Percentiles rank a stretch among this genome's conserved stretches.
Evolutionary conservation across 2,888 invertebrate genomes (phyloP).

Genomic region (Synergus japonicus): DNA sequence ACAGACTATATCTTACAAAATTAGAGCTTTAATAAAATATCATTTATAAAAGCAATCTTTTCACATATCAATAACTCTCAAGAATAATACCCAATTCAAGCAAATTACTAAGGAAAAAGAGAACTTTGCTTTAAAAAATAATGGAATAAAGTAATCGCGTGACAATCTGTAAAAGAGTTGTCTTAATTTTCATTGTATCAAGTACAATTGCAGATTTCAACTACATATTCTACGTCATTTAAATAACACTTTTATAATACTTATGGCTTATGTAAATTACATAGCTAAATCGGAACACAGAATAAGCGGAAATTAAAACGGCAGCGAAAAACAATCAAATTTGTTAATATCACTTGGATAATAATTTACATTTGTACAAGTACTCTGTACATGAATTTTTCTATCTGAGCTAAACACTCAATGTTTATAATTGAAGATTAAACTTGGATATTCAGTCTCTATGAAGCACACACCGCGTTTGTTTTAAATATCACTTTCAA

Average conservation of each 20-base stretch:
- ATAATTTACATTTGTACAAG: conserved; percentile 32
- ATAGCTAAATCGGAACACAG: neutral
- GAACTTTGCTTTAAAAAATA: neutral
- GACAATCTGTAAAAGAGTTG: neutral
- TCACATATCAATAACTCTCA: neutral
- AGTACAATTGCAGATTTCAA: neutral
- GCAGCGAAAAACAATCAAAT: neutral
- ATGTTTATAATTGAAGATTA: neutral
- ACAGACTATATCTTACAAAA: conserved; percentile 16
- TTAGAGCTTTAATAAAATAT: neutral
- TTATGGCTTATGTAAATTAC: neutral
- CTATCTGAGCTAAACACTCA: neutral
- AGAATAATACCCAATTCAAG: neutral
- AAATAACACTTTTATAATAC: neutral
- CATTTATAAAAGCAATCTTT: neutral
- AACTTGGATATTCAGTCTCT: conserved; percentile 14
- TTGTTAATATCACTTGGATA: neutral
- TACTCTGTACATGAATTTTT: neutral
- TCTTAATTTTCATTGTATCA: neutral
- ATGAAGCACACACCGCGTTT: conserved; percentile 9
- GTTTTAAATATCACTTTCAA: conserved; percentile 10
- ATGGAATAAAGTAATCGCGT: neutral
- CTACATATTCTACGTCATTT: neutral
- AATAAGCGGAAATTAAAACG: neutral
- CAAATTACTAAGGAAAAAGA: neutral